Conservation (phyloP, 1,140 invertebrate species). For the Penaeus chinensis region DNA sequence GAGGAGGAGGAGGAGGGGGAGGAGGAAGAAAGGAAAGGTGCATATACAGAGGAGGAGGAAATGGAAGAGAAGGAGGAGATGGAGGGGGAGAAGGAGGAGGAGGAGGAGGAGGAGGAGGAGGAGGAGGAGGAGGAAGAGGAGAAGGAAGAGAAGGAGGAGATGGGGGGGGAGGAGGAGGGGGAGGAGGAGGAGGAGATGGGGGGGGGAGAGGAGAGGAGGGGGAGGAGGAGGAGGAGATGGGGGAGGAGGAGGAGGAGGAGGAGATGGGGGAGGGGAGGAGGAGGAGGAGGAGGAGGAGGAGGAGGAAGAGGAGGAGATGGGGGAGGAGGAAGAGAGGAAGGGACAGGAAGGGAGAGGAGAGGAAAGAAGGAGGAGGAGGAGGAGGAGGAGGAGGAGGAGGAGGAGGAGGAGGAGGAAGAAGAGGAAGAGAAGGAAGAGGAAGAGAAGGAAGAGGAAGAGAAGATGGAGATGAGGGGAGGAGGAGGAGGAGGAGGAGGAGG, state of each 20-base stretch:
- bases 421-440: not conserved
- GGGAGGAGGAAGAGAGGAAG: no score
- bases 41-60: no score
- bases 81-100: not conserved
- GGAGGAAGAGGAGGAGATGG: no score
- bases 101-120: not conserved
- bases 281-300: no score
- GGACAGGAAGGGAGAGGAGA: not conserved
- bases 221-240: no score
- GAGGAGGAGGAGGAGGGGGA: not conserved
- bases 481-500: no score
- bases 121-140: not conserved
- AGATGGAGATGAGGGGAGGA: not conserved
- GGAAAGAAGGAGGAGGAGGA: not conserved
- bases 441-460: no score
- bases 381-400: not conserved
- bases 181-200: not conserved
- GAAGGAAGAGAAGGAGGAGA: not conserved
- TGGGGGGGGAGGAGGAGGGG: not conserved
- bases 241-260: no score
- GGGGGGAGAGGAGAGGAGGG: no score
- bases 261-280: no score
- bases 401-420: not conserved
- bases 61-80: not conserved
- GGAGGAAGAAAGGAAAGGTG: not conserved